These are phyloP conservation scores for Myrmecophaga tridactyla DNA, from an alignment of 2,113 vertebrate genomes.

Conservation along the genomic window DNA sequence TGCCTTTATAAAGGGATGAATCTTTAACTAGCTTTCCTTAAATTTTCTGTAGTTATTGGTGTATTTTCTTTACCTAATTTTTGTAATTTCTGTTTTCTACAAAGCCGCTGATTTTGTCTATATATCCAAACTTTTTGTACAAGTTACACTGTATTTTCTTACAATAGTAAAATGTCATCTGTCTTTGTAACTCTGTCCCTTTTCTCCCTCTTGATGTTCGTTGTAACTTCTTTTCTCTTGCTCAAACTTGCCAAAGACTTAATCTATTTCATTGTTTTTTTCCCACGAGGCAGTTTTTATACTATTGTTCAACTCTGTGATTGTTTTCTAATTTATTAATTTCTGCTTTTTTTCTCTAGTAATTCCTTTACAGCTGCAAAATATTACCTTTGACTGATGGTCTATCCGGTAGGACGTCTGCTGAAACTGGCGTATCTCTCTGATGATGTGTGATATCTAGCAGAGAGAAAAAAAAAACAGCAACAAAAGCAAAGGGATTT, in stretches of 20 bases:
- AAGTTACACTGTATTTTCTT: background rate
- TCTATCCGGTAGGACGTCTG: conserved; percentile 98
- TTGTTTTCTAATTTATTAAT: background rate
- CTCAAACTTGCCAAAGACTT: background rate
- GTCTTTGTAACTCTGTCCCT: background rate
- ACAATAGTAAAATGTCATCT: background rate
- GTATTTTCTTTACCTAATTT: background rate
- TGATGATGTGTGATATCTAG: conserved; percentile 98
- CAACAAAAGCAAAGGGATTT: background rate
- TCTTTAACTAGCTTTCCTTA: background rate
- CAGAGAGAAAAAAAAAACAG: conserved; percentile 20
- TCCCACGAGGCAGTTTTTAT: background rate
- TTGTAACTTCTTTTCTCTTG: background rate
- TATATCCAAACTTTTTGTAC: background rate
- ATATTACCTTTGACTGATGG: conserved; percentile 94
- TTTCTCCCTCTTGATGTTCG: background rate
- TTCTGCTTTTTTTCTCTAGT: background rate
- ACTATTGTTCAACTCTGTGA: background rate
- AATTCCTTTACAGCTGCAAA: background rate
- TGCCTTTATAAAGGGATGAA: background rate
- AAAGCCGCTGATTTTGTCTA: background rate
- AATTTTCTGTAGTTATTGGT: background rate
- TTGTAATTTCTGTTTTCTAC: too few relatives aligned
- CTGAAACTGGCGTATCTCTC: conserved; percentile 99
- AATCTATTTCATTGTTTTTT: background rate